Conservation (phyloP, 2,888 invertebrate genomes). For the Onchidella celtica region DNA sequence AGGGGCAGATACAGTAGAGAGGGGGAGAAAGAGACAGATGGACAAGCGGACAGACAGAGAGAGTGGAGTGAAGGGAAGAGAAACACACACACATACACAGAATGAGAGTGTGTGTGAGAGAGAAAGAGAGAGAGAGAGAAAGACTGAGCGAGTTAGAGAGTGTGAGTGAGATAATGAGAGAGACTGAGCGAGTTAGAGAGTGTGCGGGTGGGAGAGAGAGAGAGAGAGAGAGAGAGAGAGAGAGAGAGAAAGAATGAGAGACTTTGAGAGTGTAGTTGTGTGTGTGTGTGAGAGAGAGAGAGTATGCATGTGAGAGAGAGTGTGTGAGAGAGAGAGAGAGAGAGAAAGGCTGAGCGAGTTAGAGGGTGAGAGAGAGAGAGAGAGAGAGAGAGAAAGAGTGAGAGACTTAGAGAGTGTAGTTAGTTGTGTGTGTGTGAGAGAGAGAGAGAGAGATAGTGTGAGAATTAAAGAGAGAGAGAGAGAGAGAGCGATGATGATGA, state of each 20-base stretch:
- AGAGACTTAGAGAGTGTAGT: too few relatives aligned
- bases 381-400: too few relatives aligned
- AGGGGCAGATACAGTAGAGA: conserved; percentile 9
- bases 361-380: too few relatives aligned
- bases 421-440: not conserved
- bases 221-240: conserved; percentile 12
- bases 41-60: not conserved
- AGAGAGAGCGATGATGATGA: too few relatives aligned
- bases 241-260: too few relatives aligned
- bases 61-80: not conserved
- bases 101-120: not conserved
- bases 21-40: not conserved
- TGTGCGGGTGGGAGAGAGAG: conserved; percentile 15
- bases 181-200: not conserved
- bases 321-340: not conserved
- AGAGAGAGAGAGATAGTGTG: not conserved
- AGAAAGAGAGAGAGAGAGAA: not conserved
- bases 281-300: not conserved
- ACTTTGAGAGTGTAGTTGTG: not conserved
- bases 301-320: not conserved
- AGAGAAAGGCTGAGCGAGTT: too few relatives aligned
- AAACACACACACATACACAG: not conserved
- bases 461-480: not conserved
- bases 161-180: not conserved
- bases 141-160: not conserved